Percentiles rank a stretch among this genome's conserved stretches.
Evolutionary conservation across 1,140 invertebrate species (phyloP).

Genomic region (Contarinia nasturtii): DNA sequence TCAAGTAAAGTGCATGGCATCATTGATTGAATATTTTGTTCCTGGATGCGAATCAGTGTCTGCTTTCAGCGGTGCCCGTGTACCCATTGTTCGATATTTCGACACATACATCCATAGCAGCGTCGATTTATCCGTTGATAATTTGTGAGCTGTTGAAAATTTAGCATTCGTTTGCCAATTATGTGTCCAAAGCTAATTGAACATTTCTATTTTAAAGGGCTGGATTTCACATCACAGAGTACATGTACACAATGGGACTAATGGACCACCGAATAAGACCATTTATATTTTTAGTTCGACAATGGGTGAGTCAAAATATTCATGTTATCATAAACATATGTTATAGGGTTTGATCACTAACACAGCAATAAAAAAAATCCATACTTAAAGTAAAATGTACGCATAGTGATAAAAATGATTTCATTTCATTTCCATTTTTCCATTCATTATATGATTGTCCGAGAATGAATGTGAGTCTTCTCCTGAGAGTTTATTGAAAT

Average conservation of each 20-base stretch:
- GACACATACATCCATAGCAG: constrained; percentile 54
- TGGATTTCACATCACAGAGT: constrained; percentile 68
- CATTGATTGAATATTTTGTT: constrained; percentile 42
- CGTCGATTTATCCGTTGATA: constrained; percentile 66
- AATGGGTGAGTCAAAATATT: too few relatives aligned
- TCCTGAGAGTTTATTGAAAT: too few relatives aligned
- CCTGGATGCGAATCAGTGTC: constrained; percentile 51
- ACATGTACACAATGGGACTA: constrained; percentile 51
- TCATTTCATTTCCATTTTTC: too few relatives aligned
- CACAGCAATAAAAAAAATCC: too few relatives aligned
- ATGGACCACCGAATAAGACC: constrained; percentile 54
- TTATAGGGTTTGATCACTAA: too few relatives aligned
- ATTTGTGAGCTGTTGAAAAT: constrained; percentile 46
- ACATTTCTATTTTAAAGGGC: constrained; percentile 30
- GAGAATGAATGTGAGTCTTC: too few relatives aligned
- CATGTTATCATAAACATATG: too few relatives aligned
- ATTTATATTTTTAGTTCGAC: constrained; percentile 49
- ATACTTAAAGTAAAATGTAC: too few relatives aligned
- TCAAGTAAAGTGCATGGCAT: too few relatives aligned
- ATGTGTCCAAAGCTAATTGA: too few relatives aligned
- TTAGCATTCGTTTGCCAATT: constrained; percentile 29
- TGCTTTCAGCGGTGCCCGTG: constrained; percentile 58
- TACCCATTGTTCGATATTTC: constrained; percentile 73
- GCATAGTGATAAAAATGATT: too few relatives aligned
- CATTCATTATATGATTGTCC: too few relatives aligned